Evolutionary conservation across 2,113 vertebrate species (phyloP), one percentile per base, ranked within the genome.

Genomic region (Stomatorhinus ivindoensis): DNA sequence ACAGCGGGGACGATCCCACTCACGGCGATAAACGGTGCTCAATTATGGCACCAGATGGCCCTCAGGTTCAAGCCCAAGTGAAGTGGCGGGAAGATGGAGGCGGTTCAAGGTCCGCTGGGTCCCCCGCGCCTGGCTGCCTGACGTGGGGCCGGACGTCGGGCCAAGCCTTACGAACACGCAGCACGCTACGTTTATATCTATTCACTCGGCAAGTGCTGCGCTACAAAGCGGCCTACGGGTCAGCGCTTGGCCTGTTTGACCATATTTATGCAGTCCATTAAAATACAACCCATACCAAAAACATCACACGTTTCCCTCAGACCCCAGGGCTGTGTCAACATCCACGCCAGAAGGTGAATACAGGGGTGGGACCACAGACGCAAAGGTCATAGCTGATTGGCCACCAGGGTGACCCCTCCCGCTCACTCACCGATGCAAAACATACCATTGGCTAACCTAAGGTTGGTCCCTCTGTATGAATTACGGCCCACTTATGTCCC

Each of bases 1-100:
- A 80, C 15, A 1, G 73, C 73, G 1, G 35, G 31, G 31, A 85
- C 31, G 84, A 82, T 76, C 86, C 51, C 53, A 83, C 69, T 73
- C 51, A 3, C 55, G 83, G 55, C 88, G 51, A 90, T 90, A 90
- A 91, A 91, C 73, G 89, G 61, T 51, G 65, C 53, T 80, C 87
- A 47, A 89, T 91, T 73, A 89, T 53, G 65, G 69, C 89, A 85
- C 61, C 88, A 89, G 90, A 91, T 87, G 84, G 90, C 90, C 89
- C 88, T 85, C n/a, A 76, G 58, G 76, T 73, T 80, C 89, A 51
- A 61, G 44, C 90, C 86, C 87, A 82, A 88, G 88, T 42, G 84
- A 88, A 69, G 9, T 55, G 42, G 65, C 73, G 76, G 47, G 44
- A 85, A 89, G 87, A 88, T 80, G 84, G 73, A 91, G 87, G 44